Evolutionary conservation across 2,888 invertebrate genomes (phyloP), one percentile per base, ranked within the genome.

Genomic region (Lutraria lutraria): DNA sequence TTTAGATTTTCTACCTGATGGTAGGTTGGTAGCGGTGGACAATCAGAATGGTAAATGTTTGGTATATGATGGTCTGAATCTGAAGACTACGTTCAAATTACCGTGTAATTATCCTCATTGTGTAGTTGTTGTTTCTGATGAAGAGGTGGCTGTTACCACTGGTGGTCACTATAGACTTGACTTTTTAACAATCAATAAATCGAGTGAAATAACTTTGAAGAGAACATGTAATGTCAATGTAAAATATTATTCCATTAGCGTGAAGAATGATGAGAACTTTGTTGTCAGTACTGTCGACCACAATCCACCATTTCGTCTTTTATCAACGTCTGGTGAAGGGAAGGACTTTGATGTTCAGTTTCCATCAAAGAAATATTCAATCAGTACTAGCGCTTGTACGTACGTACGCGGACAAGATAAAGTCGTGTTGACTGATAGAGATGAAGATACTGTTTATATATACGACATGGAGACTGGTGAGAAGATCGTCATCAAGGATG

Each of bases 81-180:
- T 56, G 56, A 56, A 56, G 56, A 16, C 56, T 56, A 19, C 56
- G 8, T 43, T 8, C 56, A 56, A 56, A 56, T 56, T 56, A 15
- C 56, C 2, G 12, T 56, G 2, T 12, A 12, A 15, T 8, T 3
- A 34, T 21, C 52, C 72, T 25, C 29, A 25, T 29, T 12, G 53
- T 52, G 83, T 68, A 19, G 83, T 83, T 72, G 60, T 29, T 68
- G 43, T 83, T n/a, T 83, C 83, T 29, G 72, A 83, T 34, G 63
- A 83, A 13, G 72, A 83, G 21, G 63, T 83, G 16, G 83, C 83
- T 13, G 31, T 85, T 29, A 54, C 85, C 19, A 29, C 25, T 19
- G 79, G 54, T 56, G 56, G 1, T 56, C 0, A 8, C 1, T 8
- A 19, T 2, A 56, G 6, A 56, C 56, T 16, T 3, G 19, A 56